These are phyloP conservation scores for Lynx canadensis DNA, from an alignment of 2,113 vertebrate species.

Conservation along the genomic window DNA sequence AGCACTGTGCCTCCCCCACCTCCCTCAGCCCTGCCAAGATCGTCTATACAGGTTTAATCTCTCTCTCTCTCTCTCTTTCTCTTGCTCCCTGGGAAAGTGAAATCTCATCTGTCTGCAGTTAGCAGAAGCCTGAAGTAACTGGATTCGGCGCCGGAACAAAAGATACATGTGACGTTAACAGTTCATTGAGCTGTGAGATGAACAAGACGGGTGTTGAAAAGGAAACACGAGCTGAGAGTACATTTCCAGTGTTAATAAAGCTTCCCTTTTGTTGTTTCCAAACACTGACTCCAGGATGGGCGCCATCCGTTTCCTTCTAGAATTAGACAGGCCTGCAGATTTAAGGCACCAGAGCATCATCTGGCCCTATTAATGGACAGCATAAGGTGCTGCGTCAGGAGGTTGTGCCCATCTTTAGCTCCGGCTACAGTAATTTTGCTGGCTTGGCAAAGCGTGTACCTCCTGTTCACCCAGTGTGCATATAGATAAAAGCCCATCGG, in stretches of 20 bases:
- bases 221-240: constrained; percentile 83
- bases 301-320: constrained; percentile 78
- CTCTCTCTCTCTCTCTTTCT: constrained; percentile 12
- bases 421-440: constrained; percentile 33
- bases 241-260: constrained; percentile 86
- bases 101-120: constrained; percentile 83
- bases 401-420: constrained; percentile 49
- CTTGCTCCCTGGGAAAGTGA: constrained; percentile 70
- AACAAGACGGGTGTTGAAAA: constrained; percentile 86
- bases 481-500: not conserved
- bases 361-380: constrained; percentile 67
- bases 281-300: constrained; percentile 77
- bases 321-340: constrained; percentile 81
- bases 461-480: not conserved
- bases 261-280: constrained; percentile 84
- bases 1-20: fast-evolving
- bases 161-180: constrained; percentile 88
- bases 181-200: constrained; percentile 90
- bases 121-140: constrained; percentile 77
- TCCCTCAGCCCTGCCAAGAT: not conserved
- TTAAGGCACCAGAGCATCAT: constrained; percentile 65
- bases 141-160: constrained; percentile 84
- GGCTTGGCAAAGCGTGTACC: not conserved
- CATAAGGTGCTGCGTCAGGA: constrained; percentile 62
- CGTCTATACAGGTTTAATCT: not conserved